phyloP scores from a whole-genome alignment of 2,888 invertebrate genomes.

The Argyresthia goedartella region DNA sequence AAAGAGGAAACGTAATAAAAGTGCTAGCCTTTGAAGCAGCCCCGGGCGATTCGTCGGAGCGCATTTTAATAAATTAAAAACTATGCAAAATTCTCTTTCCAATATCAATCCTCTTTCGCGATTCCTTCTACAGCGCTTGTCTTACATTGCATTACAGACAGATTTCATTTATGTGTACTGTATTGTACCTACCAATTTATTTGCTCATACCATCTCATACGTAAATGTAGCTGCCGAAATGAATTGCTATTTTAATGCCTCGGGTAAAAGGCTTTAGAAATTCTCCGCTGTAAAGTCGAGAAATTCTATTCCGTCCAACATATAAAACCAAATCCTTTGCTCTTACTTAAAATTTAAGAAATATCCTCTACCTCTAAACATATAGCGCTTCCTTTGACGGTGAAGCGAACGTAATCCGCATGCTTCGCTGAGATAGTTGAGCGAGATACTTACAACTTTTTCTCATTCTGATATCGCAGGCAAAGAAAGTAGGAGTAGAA shows the following conservation, averaged over 20 bases:
- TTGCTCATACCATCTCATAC: slow-evolving; percentile 17
- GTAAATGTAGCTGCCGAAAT: background rate
- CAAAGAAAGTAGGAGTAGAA: background rate
- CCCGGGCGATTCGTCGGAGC: slow-evolving; percentile 40
- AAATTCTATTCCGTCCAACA: background rate
- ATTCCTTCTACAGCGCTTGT: background rate
- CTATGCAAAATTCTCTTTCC: slow-evolving; percentile 60
- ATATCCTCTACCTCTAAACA: too few species aligned
- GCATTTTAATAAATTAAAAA: slow-evolving; percentile 69
- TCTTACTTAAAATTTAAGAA: background rate
- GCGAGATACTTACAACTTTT: too few species aligned
- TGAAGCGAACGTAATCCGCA: too few species aligned
- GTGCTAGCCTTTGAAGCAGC: slow-evolving; percentile 59
- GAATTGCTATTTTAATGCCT: slow-evolving; percentile 14
- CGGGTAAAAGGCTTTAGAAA: slow-evolving; percentile 7
- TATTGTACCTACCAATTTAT: slow-evolving; percentile 37
- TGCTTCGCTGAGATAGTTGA: too few species aligned
- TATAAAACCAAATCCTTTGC: background rate
- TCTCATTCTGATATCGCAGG: too few species aligned
- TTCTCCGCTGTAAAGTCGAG: background rate
- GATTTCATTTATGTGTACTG: slow-evolving; percentile 1
- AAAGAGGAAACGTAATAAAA: slow-evolving; percentile 64
- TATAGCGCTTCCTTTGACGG: too few species aligned
- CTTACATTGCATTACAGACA: slow-evolving; percentile 1
- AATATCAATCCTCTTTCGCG: slow-evolving; percentile 17